Evolutionary conservation across 2,888 invertebrate genomes (phyloP).

Genomic region (Abrostola triplasia): DNA sequence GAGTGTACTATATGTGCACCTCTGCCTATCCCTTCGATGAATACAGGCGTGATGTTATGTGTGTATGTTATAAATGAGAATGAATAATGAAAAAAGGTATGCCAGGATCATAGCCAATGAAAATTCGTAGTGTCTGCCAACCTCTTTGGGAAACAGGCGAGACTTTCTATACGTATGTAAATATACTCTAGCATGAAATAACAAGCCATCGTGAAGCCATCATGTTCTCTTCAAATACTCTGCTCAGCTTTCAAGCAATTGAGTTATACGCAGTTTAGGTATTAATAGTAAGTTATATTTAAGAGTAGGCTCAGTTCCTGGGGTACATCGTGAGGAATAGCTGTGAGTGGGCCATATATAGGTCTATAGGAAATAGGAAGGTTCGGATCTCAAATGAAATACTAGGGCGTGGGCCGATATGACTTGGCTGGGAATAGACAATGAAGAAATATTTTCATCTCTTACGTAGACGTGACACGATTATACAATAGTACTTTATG

Average conservation of each 20-base stretch:
- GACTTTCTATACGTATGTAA: neutral
- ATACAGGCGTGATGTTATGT: no score
- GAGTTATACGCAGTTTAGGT: neutral
- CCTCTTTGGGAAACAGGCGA: no score
- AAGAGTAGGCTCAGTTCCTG: constrained; percentile 4
- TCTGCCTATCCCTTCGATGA: no score
- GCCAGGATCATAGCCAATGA: no score
- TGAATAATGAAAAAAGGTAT: no score
- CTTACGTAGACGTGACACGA: constrained; percentile 24
- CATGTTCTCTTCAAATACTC: neutral
- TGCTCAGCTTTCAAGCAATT: neutral
- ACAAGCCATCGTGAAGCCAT: neutral
- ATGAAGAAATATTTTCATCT: constrained; percentile 19
- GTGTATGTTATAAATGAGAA: no score
- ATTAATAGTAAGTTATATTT: constrained; percentile 3
- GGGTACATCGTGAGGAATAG: constrained; percentile 14
- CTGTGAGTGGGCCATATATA: constrained; percentile 15
- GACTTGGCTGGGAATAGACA: constrained; percentile 27
- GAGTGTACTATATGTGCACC: no score
- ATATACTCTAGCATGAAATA: neutral
- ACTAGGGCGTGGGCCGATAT: constrained; percentile 35
- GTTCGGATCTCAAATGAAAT: constrained; percentile 23
- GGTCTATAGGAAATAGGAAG: constrained; percentile 16
- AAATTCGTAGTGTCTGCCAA: no score
- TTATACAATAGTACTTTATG: constrained; percentile 7